These are phyloP conservation scores for Limenitis camilla DNA, from an alignment of 2,888 invertebrate genomes.

Conservation along the genomic window DNA sequence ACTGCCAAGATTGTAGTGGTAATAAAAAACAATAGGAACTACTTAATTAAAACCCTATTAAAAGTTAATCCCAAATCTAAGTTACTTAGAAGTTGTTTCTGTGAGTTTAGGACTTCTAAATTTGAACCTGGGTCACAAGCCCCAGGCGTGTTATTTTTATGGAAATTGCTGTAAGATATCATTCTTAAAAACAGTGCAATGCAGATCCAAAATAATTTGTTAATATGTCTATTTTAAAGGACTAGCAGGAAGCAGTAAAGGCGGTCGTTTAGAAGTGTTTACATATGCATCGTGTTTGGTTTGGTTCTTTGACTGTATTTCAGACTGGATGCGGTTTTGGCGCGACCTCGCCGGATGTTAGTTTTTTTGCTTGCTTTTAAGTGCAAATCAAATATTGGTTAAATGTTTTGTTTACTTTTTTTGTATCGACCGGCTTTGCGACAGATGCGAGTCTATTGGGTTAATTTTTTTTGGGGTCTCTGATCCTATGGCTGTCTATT, in stretches of 20 bases:
- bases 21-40: too few species aligned
- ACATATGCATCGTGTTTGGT: slow-evolving; percentile 53
- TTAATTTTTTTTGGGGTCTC: background rate
- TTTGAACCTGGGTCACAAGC: too few species aligned
- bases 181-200: background rate
- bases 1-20: too few species aligned
- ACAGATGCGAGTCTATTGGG: slow-evolving; percentile 5
- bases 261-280: slow-evolving; percentile 47
- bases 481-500: background rate
- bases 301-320: slow-evolving; percentile 57
- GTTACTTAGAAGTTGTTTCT: too few species aligned
- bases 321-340: slow-evolving; percentile 51
- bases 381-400: slow-evolving; percentile 35
- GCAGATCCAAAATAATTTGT: slow-evolving; percentile 29
- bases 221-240: slow-evolving; percentile 31
- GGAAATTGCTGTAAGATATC: background rate
- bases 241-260: slow-evolving; percentile 37
- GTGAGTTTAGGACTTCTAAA: too few species aligned
- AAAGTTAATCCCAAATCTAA: too few species aligned
- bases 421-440: background rate
- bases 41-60: too few species aligned
- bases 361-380: slow-evolving; percentile 47
- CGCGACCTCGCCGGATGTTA: slow-evolving; percentile 49
- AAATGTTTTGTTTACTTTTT: background rate
- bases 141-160: too few species aligned